These are phyloP conservation scores for Caerostris darwini DNA, from an alignment of 1,140 invertebrate genomes.

Conservation along the genomic window DNA sequence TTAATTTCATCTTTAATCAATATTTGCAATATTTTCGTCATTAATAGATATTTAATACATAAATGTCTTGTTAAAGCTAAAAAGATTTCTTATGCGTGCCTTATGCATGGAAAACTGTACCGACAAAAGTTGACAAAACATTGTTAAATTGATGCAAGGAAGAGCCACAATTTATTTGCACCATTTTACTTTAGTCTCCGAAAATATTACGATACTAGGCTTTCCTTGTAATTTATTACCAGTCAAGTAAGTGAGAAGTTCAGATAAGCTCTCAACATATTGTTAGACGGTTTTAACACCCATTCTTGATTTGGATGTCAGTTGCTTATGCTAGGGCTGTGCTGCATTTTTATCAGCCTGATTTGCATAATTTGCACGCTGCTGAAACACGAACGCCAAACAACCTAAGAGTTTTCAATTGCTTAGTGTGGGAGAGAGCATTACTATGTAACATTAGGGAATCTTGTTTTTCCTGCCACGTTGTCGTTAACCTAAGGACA, in stretches of 20 bases:
- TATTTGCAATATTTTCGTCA: no score
- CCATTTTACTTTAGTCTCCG: neutral
- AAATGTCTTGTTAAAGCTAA: no score
- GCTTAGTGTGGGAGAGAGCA: conserved; percentile 10
- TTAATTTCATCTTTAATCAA: no score
- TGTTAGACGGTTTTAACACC: conserved; percentile 32
- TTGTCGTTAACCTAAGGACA: conserved; percentile 40
- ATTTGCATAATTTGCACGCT: conserved; percentile 59
- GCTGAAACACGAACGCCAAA: conserved; percentile 10
- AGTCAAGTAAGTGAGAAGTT: neutral
- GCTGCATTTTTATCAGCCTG: conserved; percentile 55
- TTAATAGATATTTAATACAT: no score
- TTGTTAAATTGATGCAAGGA: no score
- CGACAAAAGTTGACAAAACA: no score
- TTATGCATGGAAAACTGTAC: no score
- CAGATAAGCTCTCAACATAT: conserved; percentile 45
- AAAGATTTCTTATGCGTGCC: no score
- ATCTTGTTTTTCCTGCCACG: neutral
- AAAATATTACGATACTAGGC: neutral
- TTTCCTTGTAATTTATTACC: conserved; percentile 35
- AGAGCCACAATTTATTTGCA: neutral
- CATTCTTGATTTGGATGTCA: conserved; percentile 11
- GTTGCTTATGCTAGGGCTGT: neutral
- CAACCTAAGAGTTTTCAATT: conserved; percentile 38
- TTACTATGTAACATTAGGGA: conserved; percentile 21